These are phyloP conservation scores for Crypturellus tataupa DNA, from an alignment of 2,797 vertebrate genomes.

Conservation along the genomic window DNA sequence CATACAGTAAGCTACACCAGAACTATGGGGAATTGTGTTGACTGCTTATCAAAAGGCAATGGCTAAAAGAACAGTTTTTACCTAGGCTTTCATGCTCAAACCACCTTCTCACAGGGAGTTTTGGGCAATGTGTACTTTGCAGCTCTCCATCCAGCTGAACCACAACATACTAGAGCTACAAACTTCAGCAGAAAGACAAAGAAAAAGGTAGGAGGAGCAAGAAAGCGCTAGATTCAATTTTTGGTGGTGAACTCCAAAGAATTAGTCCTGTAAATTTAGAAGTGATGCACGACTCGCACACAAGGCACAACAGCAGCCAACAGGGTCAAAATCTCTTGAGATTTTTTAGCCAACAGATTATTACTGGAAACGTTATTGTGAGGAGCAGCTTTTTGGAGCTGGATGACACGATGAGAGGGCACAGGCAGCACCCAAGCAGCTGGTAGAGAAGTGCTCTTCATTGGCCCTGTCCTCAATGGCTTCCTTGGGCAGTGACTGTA, in stretches of 20 bases:
- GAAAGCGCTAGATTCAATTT: neutral
- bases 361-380: neutral
- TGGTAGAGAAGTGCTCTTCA: neutral
- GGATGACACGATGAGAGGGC: neutral
- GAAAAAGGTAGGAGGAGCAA: neutral
- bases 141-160: neutral
- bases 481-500: neutral
- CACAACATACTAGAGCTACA: neutral
- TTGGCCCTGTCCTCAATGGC: rapidly evolving
- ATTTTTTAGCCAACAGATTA: rapidly evolving
- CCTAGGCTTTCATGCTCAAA: neutral
- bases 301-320: slow-evolving; percentile 10
- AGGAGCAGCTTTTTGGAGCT: neutral
- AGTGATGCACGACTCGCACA: neutral
- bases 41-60: slow-evolving; percentile 62
- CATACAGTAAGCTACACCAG: slow-evolving; percentile 70
- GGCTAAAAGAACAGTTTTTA: neutral
- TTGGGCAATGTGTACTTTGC: neutral
- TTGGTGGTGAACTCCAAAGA: neutral
- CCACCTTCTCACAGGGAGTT: neutral
- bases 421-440: neutral
- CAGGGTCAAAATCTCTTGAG: neutral
- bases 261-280: neutral
- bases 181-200: neutral
- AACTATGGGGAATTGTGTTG: slow-evolving; percentile 59